These are phyloP conservation scores for Lacerta agilis DNA, from an alignment of 2,797 vertebrate genomes.

Conservation along the genomic window DNA sequence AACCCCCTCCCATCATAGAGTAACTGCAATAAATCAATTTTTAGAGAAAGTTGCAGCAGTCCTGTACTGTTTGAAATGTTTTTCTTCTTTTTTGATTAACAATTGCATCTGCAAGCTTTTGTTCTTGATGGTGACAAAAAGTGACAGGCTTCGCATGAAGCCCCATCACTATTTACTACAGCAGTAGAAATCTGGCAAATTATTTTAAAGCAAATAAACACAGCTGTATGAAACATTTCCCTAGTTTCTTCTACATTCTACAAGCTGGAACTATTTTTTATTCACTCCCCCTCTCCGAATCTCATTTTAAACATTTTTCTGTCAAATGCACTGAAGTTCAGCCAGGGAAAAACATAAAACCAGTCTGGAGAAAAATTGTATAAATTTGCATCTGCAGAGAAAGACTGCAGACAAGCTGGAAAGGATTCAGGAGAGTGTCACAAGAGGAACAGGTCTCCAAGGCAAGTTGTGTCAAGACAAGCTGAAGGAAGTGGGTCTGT, in stretches of 20 bases:
- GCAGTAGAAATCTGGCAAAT: not conserved
- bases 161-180: conserved; percentile 16
- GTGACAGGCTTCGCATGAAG: not conserved
- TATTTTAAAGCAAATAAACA: conserved; percentile 35
- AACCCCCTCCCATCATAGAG: not conserved
- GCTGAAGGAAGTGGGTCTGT: not conserved
- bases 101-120: not conserved
- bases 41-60: not conserved
- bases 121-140: conserved; percentile 40
- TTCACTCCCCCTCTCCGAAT: fast-evolving
- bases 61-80: not conserved
- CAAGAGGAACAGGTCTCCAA: not conserved
- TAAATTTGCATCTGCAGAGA: conserved; percentile 8
- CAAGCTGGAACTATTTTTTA: conserved; percentile 22
- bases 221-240: conserved; percentile 34
- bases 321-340: conserved; percentile 30
- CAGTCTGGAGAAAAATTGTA: not conserved
- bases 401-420: conserved; percentile 17
- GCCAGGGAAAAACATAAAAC: conserved; percentile 1
- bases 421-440: not conserved
- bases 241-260: conserved; percentile 26
- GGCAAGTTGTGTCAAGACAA: not conserved
- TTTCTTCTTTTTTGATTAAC: conserved; percentile 12
- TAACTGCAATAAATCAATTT: not conserved
- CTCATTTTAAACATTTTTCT: conserved; percentile 26